phyloP scores from a whole-genome alignment of 2,888 invertebrate species.

The Smittia sp. region DNA sequence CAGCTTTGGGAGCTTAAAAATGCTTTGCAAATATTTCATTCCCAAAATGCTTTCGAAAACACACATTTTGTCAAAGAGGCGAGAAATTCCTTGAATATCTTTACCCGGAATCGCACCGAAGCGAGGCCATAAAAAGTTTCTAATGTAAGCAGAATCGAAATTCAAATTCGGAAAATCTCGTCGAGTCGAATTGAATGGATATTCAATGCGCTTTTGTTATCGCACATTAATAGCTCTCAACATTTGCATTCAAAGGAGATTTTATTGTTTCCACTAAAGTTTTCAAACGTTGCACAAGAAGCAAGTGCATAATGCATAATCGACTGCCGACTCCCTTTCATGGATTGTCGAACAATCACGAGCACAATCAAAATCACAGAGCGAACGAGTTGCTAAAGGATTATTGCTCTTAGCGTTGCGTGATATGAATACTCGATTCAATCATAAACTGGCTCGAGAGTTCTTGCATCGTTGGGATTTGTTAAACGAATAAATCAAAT shows the following conservation, averaged over 20 bases:
- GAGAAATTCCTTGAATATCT: not conserved
- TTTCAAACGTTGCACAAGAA: not conserved
- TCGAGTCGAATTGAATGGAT: not conserved
- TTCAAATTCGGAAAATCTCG: not conserved
- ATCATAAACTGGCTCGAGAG: not conserved
- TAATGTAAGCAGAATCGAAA: no score
- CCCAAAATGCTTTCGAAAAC: not conserved
- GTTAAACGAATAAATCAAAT: constrained; percentile 12
- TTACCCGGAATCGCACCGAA: not conserved
- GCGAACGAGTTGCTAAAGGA: not conserved
- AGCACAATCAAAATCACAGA: not conserved
- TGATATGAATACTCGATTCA: not conserved
- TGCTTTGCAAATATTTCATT: constrained; percentile 1
- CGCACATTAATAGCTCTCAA: not conserved
- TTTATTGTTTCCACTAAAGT: not conserved
- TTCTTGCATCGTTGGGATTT: not conserved
- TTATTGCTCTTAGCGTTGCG: constrained; percentile 4
- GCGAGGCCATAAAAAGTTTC: no score
- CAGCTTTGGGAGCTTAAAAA: not conserved
- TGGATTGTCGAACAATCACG: not conserved
- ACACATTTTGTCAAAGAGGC: no score
- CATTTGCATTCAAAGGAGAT: constrained; percentile 3
- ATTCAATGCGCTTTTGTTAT: constrained; percentile 3
- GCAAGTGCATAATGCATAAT: not conserved
- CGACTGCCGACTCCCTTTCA: no score